Evolutionary conservation across 2,888 invertebrate genomes (phyloP), one percentile per base, ranked within the genome.

Genomic region (Brenthis hecate): DNA sequence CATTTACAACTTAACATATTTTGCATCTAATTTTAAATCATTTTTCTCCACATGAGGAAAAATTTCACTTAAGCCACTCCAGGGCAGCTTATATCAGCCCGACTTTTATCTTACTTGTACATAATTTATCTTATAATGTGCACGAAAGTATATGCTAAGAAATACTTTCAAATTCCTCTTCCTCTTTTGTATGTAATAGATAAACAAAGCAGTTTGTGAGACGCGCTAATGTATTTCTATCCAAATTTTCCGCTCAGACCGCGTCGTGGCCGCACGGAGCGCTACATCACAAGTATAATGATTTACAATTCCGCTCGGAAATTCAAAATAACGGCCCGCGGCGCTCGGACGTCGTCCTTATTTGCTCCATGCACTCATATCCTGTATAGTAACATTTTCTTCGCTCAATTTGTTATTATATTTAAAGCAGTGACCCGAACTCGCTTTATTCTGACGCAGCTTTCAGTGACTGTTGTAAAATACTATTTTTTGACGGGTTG

Each of bases 311-410:
- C 53, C 63, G 66, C 68, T 66, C 74, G 65, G 67, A 73, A 72
- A 73, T 73, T 74, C 76, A 67, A 72, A 76, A 74, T 72, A 48
- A 56, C 56, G 65, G 51, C 61, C 60, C 60, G 53, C 56, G 56
- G 65, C 68, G 64, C 55, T 65, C 68, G 76, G 72, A 73, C 72
- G 71, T 73, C 74, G 74, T 74, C 74, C 76, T 75, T 75, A 74
- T 78, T 76, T 75, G 69, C 72, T 69, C 68, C 74, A 73, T 75
- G 76, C 77, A 74, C 43, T 72, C 77, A 73, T 71, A 70, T 73
- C 65, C 72, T 64, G 36, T 43, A 70, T 68, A 71, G 64, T 75
- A 71, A 74, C 75, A 75, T 75, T 72, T 70, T 73, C 68, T 66
- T 58, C 58, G 16, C 58, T 54, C n/a, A 60, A 55, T 60, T 71